These are phyloP conservation scores for Neria commutata DNA, from an alignment of 2,888 invertebrate genomes.

Conservation along the genomic window DNA sequence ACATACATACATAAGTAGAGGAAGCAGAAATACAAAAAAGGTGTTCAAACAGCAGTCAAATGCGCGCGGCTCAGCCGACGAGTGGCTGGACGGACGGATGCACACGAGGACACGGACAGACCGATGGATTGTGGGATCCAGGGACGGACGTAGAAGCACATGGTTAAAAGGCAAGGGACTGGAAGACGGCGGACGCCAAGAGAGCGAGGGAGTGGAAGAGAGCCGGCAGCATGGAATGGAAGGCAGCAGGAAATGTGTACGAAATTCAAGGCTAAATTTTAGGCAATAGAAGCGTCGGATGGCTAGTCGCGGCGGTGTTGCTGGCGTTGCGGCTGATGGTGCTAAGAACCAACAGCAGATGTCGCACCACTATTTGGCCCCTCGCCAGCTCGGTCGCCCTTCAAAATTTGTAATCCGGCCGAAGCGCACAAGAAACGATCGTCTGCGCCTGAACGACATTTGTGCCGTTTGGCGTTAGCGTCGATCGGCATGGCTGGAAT, in stretches of 20 bases:
- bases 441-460: too few relatives aligned
- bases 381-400: too few relatives aligned
- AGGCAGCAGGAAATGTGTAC: neutral
- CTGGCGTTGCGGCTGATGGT: too few relatives aligned
- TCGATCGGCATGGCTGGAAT: too few relatives aligned
- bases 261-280: neutral
- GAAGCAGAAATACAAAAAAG: conserved; percentile 33
- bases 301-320: too few relatives aligned
- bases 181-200: neutral
- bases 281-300: neutral
- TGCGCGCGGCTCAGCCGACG: conserved; percentile 8
- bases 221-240: neutral
- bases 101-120: neutral
- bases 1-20: too few relatives aligned
- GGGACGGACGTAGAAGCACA: neutral
- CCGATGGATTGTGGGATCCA: neutral
- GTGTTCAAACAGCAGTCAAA: conserved; percentile 43
- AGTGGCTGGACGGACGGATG: too few relatives aligned
- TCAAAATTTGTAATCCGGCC: conserved; percentile 36
- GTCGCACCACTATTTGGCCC: conserved; percentile 24
- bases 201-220: neutral
- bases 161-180: neutral
- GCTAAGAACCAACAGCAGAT: conserved; percentile 29
- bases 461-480: too few relatives aligned
- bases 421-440: too few relatives aligned